Conservation (phyloP, 2,888 invertebrate genomes). For the Hirtodrosophila alboralis region DNA sequence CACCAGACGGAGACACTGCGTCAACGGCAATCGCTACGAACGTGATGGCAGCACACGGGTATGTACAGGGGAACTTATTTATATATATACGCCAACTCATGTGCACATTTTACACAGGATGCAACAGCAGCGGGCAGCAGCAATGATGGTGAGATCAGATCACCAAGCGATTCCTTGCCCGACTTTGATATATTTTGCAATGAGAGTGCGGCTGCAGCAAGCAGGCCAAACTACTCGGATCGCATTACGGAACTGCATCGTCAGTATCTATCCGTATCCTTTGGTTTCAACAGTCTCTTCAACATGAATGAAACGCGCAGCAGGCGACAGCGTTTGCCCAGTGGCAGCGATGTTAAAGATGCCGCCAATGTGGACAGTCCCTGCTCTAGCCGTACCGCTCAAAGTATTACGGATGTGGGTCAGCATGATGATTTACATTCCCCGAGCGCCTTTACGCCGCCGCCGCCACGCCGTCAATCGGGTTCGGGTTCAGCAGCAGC, state of each 20-base stretch:
- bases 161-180: conserved; percentile 43
- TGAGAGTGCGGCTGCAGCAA: conserved; percentile 39
- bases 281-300: conserved; percentile 83
- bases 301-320: conserved; percentile 51
- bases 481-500: too few species aligned
- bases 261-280: conserved; percentile 82
- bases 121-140: conserved; percentile 47
- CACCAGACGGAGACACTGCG: conserved; percentile 85
- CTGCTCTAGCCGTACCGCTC: conserved; percentile 43
- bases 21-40: conserved; percentile 65
- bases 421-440: conserved; percentile 67
- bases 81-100: too few species aligned
- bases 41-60: conserved; percentile 68
- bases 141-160: conserved; percentile 54
- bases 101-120: conserved; percentile 36
- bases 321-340: conserved; percentile 22
- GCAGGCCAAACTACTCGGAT: conserved; percentile 81
- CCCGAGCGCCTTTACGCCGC: conserved; percentile 78
- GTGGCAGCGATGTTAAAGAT: conserved; percentile 33
- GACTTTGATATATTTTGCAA: conserved; percentile 69
- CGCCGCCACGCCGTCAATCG: conserved; percentile 37
- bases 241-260: conserved; percentile 83
- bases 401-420: conserved; percentile 46
- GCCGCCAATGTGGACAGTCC: conserved; percentile 46
- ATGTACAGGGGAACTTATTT: not conserved